Percentiles rank a stretch among this genome's conserved stretches.
Evolutionary conservation across 2,113 vertebrate genomes (phyloP).

Genomic region (Riparia riparia): DNA sequence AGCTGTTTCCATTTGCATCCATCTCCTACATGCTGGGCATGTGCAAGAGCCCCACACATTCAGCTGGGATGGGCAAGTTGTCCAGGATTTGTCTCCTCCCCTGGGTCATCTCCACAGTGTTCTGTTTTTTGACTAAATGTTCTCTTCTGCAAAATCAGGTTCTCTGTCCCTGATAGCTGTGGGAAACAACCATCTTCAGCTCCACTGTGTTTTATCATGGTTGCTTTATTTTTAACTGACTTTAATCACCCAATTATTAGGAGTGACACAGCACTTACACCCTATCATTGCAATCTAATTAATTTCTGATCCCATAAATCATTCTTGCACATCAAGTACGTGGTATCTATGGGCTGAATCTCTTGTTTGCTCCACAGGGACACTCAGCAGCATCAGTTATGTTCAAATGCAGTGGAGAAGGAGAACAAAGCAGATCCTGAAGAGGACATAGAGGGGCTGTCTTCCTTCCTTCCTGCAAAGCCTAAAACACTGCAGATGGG

Average conservation of each 20-base stretch:
- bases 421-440: background rate
- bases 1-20: background rate
- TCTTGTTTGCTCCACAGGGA: constrained; percentile 39
- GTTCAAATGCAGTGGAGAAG: background rate
- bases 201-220: background rate
- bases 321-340: constrained; percentile 17
- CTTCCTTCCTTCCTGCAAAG: background rate
- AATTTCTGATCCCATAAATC: constrained; percentile 58
- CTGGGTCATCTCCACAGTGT: background rate
- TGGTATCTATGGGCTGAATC: background rate
- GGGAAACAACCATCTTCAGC: background rate
- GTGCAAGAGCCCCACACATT: background rate
- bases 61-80: fast-evolving
- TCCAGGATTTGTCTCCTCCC: background rate
- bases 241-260: constrained; percentile 64
- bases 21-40: background rate
- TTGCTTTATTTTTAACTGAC: constrained; percentile 36
- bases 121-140: background rate
- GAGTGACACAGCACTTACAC: constrained; percentile 48
- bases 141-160: background rate
- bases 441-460: background rate
- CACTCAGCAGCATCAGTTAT: background rate
- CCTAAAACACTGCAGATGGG: background rate
- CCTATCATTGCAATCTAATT: constrained; percentile 49
- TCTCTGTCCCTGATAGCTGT: background rate